Evolutionary conservation across 92 coral and sea anemone species (phyloP), one percentile per base, ranked within the genome.

Genomic region (Phenganax marumi): DNA sequence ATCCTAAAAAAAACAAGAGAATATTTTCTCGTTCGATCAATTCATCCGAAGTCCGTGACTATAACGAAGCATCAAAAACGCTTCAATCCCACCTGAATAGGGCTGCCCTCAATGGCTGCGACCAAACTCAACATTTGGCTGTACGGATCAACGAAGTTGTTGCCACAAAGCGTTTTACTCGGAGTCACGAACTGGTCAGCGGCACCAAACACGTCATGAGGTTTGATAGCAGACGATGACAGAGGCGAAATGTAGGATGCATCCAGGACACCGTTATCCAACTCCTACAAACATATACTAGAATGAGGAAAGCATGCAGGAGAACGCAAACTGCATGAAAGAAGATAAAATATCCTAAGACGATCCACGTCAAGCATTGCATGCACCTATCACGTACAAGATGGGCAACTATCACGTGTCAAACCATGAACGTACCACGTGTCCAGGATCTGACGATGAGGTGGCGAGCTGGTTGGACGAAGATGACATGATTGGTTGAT

Each of bases 141-240:
- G 52, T 57, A 63, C 65, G 58, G 24, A 66, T 78, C 58, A 66
- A 17, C 51, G 54, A 43, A 78, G 6, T 88, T 70, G 76, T 53
- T 76, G 65, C 82, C 84, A 82, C 85, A n/a, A 11, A 84, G 79
- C 18, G 79, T 78, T 69, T 92, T 88, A 80, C 89, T 88, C 52
- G 99, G 99, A 11, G 99, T 96, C 54, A 82, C 96, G 66, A 85
- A 89, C 22, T 85, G 89, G 65, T 89, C 91, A 22, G 87, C 91
- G 79, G 85, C 88, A 85, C 99, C 91, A 79, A 96, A 96, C 57
- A 96, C 91, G 33, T 96, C 97, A 68, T 92, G 79, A 12, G 97
- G 92, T 68, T 96, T 96, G 80, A 92, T 90, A 43, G 89, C 85
- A 9, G 95, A 82, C 8, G 95, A 81, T 51, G 86, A 60, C 10